A percentile compares a stretch with the other conserved stretches of the same genome.
phyloP scores from a whole-genome alignment of 2,113 vertebrate species.

The Sorex fumeus region DNA sequence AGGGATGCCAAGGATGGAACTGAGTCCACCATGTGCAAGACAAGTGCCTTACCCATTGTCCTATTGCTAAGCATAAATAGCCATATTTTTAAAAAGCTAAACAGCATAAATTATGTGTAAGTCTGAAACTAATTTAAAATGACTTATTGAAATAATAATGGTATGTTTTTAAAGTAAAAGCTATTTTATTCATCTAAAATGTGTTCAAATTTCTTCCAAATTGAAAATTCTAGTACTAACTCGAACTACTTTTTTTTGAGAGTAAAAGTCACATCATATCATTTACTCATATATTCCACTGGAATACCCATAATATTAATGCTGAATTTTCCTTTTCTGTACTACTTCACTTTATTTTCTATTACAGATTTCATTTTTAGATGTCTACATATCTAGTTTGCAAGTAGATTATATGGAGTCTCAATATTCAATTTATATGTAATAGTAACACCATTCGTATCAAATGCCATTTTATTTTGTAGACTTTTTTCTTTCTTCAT shows the following conservation, averaged over 20 bases:
- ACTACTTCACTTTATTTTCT: background rate
- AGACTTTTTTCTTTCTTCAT: slow-evolving; percentile 6
- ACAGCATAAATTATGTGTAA: background rate
- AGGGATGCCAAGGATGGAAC: no score
- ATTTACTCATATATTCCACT: slow-evolving; percentile 20
- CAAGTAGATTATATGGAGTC: slow-evolving; percentile 39
- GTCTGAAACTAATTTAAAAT: slow-evolving; percentile 62
- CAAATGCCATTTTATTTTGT: slow-evolving; percentile 58
- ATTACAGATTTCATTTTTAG: slow-evolving; percentile 65
- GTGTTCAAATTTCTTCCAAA: slow-evolving; percentile 24
- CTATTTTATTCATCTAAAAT: slow-evolving; percentile 42
- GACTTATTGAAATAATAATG: slow-evolving; percentile 2
- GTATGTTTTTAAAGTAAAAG: slow-evolving; percentile 37
- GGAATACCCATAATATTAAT: background rate
- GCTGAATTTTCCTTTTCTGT: slow-evolving; percentile 24
- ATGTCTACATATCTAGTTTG: slow-evolving; percentile 56
- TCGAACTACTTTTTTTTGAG: slow-evolving; percentile 17
- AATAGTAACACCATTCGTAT: slow-evolving; percentile 56
- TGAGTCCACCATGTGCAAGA: no score
- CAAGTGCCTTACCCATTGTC: no score
- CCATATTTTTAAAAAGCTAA: slow-evolving; percentile 52
- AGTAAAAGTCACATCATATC: slow-evolving; percentile 1
- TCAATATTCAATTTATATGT: slow-evolving; percentile 65
- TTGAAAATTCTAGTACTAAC: slow-evolving; percentile 36
- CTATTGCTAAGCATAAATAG: slow-evolving; percentile 31